Base-by-base conservation (phyloP, 2,888 invertebrate species). In the Tipula helvola region DNA sequence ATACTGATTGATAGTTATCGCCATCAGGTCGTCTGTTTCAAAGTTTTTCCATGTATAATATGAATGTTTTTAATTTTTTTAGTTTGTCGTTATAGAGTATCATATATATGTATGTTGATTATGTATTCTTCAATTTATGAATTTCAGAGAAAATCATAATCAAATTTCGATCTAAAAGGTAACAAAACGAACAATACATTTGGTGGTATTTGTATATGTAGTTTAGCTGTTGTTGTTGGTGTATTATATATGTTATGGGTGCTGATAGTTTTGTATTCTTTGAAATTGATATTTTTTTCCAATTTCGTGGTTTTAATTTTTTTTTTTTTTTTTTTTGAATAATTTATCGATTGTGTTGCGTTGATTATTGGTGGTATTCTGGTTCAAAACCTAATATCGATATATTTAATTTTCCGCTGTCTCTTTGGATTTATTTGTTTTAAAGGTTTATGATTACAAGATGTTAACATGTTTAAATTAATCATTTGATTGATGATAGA, bases 61-160 rank as follows among this genome's bases (percentile, higher is more conserved):
- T 28, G 28, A 71, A 71, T 71, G 71, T 71, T 71, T 71, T 71
- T 71, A 1, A 28, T 71, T 57, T 57, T 39, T 5, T 10, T 47
- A 7, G n/a, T n/a, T 28, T 71, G 71, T 71, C 71, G 71, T 71
- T 71, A 18, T 71, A 28, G 10, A 71, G 71, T 71, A 28, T 71
- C 28, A 71, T 52, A 16, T 28, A 52, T 71, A 84, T 39, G 2
- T 84, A 39, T 39, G 39, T 84, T 84, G 36, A 84, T 84, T 84
- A 84, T 84, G 36, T 84, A 39, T 84, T 84, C 84, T 84, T 84
- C 84, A 84, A 84, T 84, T 84, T 84, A 84, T 84, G 84, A 84
- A 84, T 84, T 84, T 84, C 84, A 84, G 39, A 84, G 84, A 84
- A 84, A 71, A 39, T 84, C 84, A 84, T 84, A 84, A 84, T 84